A percentile compares a stretch with the other conserved stretches of the same genome.
These are phyloP conservation scores for Fragum sueziense DNA, from an alignment of 2,888 invertebrate genomes.

Conservation along the genomic window DNA sequence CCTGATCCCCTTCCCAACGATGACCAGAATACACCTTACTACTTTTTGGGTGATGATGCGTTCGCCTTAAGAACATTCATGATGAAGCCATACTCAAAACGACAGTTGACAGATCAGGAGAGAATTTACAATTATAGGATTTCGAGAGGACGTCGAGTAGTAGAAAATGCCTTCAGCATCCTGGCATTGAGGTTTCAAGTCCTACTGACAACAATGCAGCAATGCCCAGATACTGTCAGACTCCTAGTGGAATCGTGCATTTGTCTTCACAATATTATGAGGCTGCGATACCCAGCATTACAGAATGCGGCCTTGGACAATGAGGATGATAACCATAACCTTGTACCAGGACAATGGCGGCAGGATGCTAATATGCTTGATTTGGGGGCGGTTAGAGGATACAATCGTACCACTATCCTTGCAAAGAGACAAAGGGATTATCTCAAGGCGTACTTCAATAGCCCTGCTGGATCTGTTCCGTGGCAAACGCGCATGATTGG, in stretches of 20 bases:
- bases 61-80: conserved; percentile 58
- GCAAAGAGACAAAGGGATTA: conserved; percentile 57
- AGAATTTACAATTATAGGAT: conserved; percentile 61
- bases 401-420: conserved; percentile 40
- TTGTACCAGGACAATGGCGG: conserved; percentile 59
- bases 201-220: conserved; percentile 35
- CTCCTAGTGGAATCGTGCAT: conserved; percentile 45
- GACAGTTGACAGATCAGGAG: conserved; percentile 50
- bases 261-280: conserved; percentile 59
- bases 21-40: conserved; percentile 57
- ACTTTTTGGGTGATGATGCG: conserved; percentile 61
- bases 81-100: conserved; percentile 62
- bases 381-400: conserved; percentile 34
- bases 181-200: conserved; percentile 22
- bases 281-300: conserved; percentile 48
- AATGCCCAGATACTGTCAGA: conserved; percentile 34
- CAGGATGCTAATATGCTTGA: conserved; percentile 44
- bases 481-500: conserved; percentile 60
- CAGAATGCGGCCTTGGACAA: conserved; percentile 48
- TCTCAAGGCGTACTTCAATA: conserved; percentile 50
- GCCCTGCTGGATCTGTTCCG: conserved; percentile 56
- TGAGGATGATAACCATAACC: conserved; percentile 57
- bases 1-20: conserved; percentile 53
- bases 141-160: conserved; percentile 24
- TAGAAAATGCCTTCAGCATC: conserved; percentile 39